Base-by-base conservation (phyloP, 2,888 invertebrate species). In the Palloptera scutellata region DNA sequence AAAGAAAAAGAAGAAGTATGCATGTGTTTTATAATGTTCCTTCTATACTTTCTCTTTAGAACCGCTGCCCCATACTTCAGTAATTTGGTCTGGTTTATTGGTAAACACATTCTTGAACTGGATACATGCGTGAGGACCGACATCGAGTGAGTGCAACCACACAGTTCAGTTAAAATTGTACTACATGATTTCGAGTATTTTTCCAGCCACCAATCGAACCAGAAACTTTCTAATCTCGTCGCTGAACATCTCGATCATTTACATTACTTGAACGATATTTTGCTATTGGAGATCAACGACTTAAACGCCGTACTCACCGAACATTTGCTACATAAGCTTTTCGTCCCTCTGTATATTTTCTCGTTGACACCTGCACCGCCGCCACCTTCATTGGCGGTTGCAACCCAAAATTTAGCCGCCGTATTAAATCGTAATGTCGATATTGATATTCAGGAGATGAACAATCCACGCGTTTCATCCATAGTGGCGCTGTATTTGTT, bases 61-160 rank as follows among this genome's bases (percentile, higher is more conserved):
- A 98, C 98, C 48, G 98, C 98, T 11, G 97, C 97, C 41, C 97
- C 98, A 1, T 99, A 98, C 86, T 98, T 99, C 84, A 97, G 97
- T 75, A 98, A 99, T 86, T 89, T 99, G 66, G 98, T 98, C 54
- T 98, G 98, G 97, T 97, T 97, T 81, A 97, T 99, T 80, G 98
- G 98, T 64, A 97, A 96, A 86, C 97, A 98, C 83, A 96, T 98
- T 74, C 88, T 98, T 75, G 98, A 99, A 83, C 87, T 99, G 75
- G 97, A 99, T 84, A 90, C 91, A 3, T 98, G 97, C 86, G 95
- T 98, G 53, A 89, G 97, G 79, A 95, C 95, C 79, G 96, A 97
- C 86, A 94, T 95, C 71, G 97, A 98, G 95, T 97, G 88, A 91
- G 79, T 69, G 20, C 13, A 17, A 6, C 13, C 12, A 40, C 1